Base-by-base conservation (phyloP, 2,113 vertebrate genomes). In the Lates calcarifer region DNA sequence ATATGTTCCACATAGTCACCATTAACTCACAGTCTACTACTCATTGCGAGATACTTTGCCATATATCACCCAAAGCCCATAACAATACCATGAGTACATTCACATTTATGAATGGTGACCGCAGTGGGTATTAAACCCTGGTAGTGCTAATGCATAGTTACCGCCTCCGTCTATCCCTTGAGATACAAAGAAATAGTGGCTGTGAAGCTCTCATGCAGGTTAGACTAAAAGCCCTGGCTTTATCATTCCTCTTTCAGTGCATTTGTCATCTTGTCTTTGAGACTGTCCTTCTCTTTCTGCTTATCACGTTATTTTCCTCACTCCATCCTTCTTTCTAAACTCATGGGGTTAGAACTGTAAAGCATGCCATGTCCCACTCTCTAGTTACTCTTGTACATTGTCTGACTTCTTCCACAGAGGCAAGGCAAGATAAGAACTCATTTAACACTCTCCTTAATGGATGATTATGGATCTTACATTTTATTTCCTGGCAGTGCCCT, bases 391-490 rank as follows among this genome's bases (percentile, higher is more conserved):
- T n/a, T 29, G 22, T 49, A 26, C 26, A 39, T 57, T 47, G 22
- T 20, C 12, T 51, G 45, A 84, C 65, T 62, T 79, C 41, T 58
- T 74, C 65, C 37, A 49, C 22, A 37, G 51, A 68, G 11, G 11
- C n/a, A 58, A 18, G 49, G 33, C 20, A 14, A 62, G 45, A 77
- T 61, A 60, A 67, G 65, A 61, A 13, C 45, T 71, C 22, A 29
- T 66, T 77, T 61, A 73, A 74, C 57, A 62, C 17, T 35, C 26
- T 60, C 47, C 72, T 77, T 82, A 85, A 85, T 85, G 86, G 63
- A 79, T n/a, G n/a, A 87, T 81, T 76, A 85, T 82, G 58, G 85
- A 82, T 86, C 70, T 69, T 66, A 69, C 37, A 45, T 75, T 81
- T 5, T 83, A 68, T 76, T 88, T 88, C 84, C 77, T 69, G 24